Percentiles rank a stretch among this genome's conserved stretches.
phyloP scores from a whole-genome alignment of 1,140 invertebrate species.

The Orchesella cincta region DNA sequence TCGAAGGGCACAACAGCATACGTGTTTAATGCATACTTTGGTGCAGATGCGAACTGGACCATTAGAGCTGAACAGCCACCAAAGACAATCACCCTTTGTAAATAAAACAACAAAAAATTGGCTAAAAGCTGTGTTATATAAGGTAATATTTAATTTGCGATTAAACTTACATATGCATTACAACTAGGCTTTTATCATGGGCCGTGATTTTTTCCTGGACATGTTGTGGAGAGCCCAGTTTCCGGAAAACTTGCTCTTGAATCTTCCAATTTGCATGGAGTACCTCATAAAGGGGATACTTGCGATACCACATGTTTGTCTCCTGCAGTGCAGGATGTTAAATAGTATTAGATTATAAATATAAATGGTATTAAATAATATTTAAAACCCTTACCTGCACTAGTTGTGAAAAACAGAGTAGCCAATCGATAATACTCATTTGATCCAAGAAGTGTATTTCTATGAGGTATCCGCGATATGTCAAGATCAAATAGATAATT shows the following conservation, averaged over 20 bases:
- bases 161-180: slow-evolving; percentile 35
- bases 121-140: no score
- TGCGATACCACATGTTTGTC: slow-evolving; percentile 35
- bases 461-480: slow-evolving; percentile 29
- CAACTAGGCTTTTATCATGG: slow-evolving; percentile 29
- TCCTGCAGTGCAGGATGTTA: no score
- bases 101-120: background rate
- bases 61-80: slow-evolving; percentile 27
- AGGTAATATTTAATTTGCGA: no score
- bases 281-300: slow-evolving; percentile 35
- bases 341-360: no score
- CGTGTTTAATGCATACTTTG: slow-evolving; percentile 35
- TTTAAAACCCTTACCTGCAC: no score
- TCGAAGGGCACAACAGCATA: slow-evolving; percentile 28
- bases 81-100: background rate
- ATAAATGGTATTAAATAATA: no score
- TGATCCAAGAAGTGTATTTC: slow-evolving; percentile 38
- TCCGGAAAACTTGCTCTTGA: slow-evolving; percentile 29
- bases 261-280: slow-evolving; percentile 36
- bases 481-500: slow-evolving; percentile 33
- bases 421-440: slow-evolving; percentile 38
- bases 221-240: slow-evolving; percentile 19
- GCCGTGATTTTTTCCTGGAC: slow-evolving; percentile 25
- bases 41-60: slow-evolving; percentile 19
- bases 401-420: slow-evolving; percentile 36